Percentiles rank a stretch among this genome's conserved stretches.
Evolutionary conservation across 2,797 vertebrate genomes (phyloP).

Genomic region (Enoplosus armatus): DNA sequence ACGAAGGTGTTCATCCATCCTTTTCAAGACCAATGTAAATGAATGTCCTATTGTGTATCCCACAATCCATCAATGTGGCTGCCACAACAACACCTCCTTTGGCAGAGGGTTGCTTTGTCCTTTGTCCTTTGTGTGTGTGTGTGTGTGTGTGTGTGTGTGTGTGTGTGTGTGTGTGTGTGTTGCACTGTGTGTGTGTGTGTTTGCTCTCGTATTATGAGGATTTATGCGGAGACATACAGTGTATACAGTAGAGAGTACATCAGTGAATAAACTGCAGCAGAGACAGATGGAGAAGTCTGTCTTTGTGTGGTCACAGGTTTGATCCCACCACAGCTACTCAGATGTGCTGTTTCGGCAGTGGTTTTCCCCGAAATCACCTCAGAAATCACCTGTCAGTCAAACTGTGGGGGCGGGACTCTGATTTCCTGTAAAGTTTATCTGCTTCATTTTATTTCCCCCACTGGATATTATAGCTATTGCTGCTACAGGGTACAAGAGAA

Average conservation of each 20-base stretch:
- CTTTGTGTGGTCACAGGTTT: not conserved
- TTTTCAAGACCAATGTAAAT: slow-evolving; percentile 20
- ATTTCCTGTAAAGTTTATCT: not conserved
- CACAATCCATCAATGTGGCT: slow-evolving; percentile 27
- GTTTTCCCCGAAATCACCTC: too few relatives aligned
- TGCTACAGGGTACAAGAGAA: too few relatives aligned
- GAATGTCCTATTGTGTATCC: not conserved
- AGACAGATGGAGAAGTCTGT: not conserved
- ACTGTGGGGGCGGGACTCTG: too few relatives aligned
- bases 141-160: not conserved
- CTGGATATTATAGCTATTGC: too few relatives aligned
- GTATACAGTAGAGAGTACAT: not conserved
- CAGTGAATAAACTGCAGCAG: not conserved
- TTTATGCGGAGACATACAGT: slow-evolving; percentile 4
- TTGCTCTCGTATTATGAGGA: not conserved
- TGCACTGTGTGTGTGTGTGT: too few relatives aligned
- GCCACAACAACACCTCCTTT: not conserved
- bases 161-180: not conserved
- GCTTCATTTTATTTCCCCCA: too few relatives aligned
- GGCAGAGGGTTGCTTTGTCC: not conserved
- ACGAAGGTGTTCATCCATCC: not conserved
- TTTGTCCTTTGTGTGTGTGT: not conserved
- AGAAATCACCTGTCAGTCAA: too few relatives aligned
- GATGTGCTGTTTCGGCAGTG: too few relatives aligned
- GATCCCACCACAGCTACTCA: not conserved